phyloP scores from a whole-genome alignment of 2,797 vertebrate genomes.

The Sebastes matsubarae region DNA sequence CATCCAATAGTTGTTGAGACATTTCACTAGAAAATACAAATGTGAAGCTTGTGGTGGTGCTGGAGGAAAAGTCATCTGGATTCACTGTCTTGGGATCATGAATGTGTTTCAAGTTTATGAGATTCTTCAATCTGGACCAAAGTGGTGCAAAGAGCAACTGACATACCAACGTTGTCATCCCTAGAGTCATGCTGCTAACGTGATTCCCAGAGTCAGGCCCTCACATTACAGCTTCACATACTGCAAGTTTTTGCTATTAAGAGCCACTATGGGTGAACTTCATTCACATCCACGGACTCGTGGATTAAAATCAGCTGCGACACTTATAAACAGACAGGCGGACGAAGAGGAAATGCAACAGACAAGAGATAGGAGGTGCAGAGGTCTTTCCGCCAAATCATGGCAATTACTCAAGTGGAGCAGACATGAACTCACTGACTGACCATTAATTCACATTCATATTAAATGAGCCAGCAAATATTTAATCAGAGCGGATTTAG shows the following conservation, averaged over 20 bases:
- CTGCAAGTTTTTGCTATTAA: background rate
- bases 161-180: background rate
- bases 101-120: background rate
- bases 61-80: background rate
- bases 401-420: constrained; percentile 42
- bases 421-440: constrained; percentile 53
- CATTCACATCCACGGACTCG: background rate
- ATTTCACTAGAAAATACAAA: background rate
- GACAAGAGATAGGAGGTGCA: constrained; percentile 13
- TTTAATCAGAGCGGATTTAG: constrained; percentile 71
- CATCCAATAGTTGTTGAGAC: too few relatives aligned
- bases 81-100: background rate
- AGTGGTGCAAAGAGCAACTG: background rate
- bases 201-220: background rate
- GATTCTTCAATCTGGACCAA: background rate
- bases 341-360: constrained; percentile 16
- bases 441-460: constrained; percentile 71
- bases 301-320: constrained; percentile 1
- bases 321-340: background rate
- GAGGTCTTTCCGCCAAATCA: constrained; percentile 42
- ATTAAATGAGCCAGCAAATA: constrained; percentile 75
- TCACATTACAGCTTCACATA: background rate
- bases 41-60: background rate
- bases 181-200: background rate
- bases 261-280: background rate